Percentiles rank a stretch among this genome's conserved stretches.
These are phyloP conservation scores for Leptosomus discolor DNA, from an alignment of 2,113 vertebrate genomes.

Conservation along the genomic window DNA sequence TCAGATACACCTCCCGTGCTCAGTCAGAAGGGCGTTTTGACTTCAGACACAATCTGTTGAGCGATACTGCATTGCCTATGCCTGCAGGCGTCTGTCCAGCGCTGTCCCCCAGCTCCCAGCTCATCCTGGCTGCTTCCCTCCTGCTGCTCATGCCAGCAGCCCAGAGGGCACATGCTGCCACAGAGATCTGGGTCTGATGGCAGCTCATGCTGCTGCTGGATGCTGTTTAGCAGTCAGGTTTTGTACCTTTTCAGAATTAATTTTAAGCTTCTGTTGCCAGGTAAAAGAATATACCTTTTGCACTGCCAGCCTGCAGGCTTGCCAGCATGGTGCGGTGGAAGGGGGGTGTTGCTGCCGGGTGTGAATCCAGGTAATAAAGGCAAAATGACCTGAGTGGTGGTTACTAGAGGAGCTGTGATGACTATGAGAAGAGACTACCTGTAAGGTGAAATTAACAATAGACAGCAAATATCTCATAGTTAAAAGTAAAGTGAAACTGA, in stretches of 20 bases:
- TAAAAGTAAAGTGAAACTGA: not conserved
- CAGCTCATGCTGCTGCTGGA: not conserved
- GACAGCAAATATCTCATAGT: not conserved
- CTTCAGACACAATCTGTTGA: not conserved
- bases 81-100: not conserved
- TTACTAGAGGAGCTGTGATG: not conserved
- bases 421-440: not conserved
- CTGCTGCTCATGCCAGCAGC: fast-evolving
- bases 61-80: not conserved
- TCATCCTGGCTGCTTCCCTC: not conserved
- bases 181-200: not conserved
- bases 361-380: not conserved
- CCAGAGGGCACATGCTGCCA: not conserved
- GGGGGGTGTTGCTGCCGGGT: not conserved
- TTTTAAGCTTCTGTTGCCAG: not conserved
- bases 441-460: not conserved
- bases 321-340: not conserved
- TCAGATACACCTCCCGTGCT: not conserved
- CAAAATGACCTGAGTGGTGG: not conserved
- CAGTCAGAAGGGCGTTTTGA: not conserved
- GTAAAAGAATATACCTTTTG: not conserved
- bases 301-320: not conserved
- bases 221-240: not conserved
- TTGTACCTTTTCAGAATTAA: not conserved
- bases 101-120: not conserved